Evolutionary conservation across 2,888 invertebrate genomes (phyloP).

Genomic region (Tridacna gigas): DNA sequence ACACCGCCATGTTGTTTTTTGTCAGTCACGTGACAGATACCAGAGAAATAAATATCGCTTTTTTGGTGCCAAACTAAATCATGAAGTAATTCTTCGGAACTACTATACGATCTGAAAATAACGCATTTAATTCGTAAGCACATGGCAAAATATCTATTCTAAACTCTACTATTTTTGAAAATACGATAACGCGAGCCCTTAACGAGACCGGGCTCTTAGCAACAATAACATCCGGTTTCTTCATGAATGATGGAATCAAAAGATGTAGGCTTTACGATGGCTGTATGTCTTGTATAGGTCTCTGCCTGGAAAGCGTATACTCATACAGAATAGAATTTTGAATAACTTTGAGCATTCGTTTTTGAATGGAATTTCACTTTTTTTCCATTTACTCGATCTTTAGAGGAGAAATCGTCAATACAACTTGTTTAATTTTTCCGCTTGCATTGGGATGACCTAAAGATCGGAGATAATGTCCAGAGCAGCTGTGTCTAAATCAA

Average conservation of each 20-base stretch:
- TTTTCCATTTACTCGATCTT: too few species aligned
- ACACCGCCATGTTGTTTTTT: constrained; percentile 61
- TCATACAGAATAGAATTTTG: neutral
- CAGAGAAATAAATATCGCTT: neutral
- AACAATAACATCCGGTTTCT: constrained; percentile 76
- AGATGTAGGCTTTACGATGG: too few species aligned
- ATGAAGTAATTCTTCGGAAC: too few species aligned
- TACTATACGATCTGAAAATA: too few species aligned
- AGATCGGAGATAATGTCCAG: constrained; percentile 68
- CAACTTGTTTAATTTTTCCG: constrained; percentile 42
- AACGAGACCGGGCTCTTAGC: constrained; percentile 55
- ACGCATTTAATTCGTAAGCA: too few species aligned
- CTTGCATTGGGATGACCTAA: neutral
- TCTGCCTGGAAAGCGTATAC: too few species aligned
- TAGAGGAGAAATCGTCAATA: too few species aligned
- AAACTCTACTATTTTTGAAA: too few species aligned
- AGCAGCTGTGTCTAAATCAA: constrained; percentile 78
- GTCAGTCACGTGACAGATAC: constrained; percentile 65
- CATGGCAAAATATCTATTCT: too few species aligned
- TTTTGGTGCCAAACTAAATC: too few species aligned
- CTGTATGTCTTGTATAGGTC: too few species aligned
- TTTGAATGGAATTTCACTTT: too few species aligned
- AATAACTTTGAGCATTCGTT: neutral
- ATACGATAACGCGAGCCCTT: neutral
- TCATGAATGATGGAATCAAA: neutral